Evolutionary conservation across 2,113 vertebrate genomes (phyloP).

Genomic region (Rattus norvegicus): GRCr8 NC_086023.1:78348501-78349000

Average conservation of each 20-base stretch:
- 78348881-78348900: conserved; percentile 4
- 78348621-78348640: neutral
- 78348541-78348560: neutral
- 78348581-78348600: neutral
- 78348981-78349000: neutral
- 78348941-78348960: neutral
- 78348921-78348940: conserved; percentile 22
- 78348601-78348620: neutral
- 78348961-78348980: neutral
- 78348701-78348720: neutral
- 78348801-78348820: neutral
- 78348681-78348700: neutral
- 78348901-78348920: neutral
- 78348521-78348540: neutral
- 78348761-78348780: neutral
- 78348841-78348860: conserved; percentile 1
- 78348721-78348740: neutral
- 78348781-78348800: neutral
- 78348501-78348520: neutral
- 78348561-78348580: neutral
- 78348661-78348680: neutral
- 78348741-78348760: neutral
- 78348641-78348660: neutral
- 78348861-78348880: neutral
- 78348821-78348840: neutral